Evolutionary conservation across 2,797 vertebrate genomes (phyloP).

Genomic region (Phrynocephalus forsythii): DNA sequence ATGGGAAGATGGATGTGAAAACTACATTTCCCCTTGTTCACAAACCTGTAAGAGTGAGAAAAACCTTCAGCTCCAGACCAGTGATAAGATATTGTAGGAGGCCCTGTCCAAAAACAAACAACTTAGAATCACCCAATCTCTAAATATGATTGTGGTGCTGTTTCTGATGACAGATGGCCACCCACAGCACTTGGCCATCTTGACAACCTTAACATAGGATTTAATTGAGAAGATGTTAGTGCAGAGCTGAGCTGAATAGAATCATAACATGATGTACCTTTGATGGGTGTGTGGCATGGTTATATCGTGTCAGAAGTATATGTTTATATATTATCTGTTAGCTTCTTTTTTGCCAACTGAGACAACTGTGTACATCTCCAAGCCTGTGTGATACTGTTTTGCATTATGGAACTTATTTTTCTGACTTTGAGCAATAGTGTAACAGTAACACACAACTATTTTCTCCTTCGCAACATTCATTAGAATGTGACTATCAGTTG

Average conservation of each 20-base stretch:
- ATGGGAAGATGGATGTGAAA: not conserved
- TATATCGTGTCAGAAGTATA: not conserved
- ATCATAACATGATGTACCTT: not conserved
- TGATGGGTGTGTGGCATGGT: not conserved
- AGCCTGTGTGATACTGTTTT: not conserved
- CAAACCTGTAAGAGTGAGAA: not conserved
- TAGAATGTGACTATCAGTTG: not conserved
- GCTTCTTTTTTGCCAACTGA: not conserved
- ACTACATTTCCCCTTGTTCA: not conserved
- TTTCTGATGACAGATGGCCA: not conserved
- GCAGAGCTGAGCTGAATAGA: not conserved
- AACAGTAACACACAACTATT: not conserved
- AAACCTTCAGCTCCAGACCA: not conserved
- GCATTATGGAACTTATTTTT: slow-evolving; percentile 3
- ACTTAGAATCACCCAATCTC: not conserved
- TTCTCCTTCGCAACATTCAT: slow-evolving; percentile 5
- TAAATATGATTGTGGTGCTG: not conserved
- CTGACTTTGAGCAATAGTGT: not conserved
- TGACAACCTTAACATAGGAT: no score
- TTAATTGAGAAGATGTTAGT: not conserved
- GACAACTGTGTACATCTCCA: not conserved
- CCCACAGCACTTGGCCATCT: no score
- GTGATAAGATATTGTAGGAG: not conserved
- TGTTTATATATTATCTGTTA: not conserved
- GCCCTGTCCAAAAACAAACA: no score